Evolutionary conservation across 2,888 invertebrate species (phyloP).

Genomic region (Tenthredo livida): DNA sequence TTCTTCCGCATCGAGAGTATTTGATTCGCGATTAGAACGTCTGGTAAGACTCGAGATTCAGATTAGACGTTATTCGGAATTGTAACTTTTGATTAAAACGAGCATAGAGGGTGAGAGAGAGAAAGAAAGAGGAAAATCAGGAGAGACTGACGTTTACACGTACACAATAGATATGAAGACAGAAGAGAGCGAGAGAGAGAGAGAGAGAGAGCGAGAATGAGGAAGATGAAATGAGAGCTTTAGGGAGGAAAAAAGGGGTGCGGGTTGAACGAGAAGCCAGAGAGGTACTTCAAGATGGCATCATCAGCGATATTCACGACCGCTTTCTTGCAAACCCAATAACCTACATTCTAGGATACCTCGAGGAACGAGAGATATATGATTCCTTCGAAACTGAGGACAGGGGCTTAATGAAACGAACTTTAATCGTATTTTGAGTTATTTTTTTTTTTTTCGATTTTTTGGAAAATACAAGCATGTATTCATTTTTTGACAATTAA

Average conservation of each 20-base stretch:
- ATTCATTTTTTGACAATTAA: no score
- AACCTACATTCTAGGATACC: constrained; percentile 49
- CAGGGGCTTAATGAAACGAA: background rate
- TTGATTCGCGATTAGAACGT: constrained; percentile 27
- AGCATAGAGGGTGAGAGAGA: constrained; percentile 47
- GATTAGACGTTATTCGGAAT: constrained; percentile 35
- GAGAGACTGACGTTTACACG: background rate
- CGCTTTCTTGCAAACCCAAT: constrained; percentile 53
- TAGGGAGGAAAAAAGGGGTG: constrained; percentile 43
- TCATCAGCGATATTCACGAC: constrained; percentile 73
- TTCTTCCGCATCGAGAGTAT: background rate
- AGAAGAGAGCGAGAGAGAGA: constrained; percentile 56
- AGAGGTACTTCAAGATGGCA: constrained; percentile 69
- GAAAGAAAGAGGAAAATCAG: constrained; percentile 39
- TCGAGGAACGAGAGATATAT: background rate
- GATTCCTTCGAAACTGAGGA: background rate
- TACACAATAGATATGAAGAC: background rate
- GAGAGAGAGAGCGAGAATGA: constrained; percentile 54
- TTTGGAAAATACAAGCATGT: no score
- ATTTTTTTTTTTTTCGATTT: background rate
- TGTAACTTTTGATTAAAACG: constrained; percentile 15
- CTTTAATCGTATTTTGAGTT: background rate
- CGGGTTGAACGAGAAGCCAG: constrained; percentile 58
- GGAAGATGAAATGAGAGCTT: constrained; percentile 54
- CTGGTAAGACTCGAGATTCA: constrained; percentile 23